Percentiles rank a stretch among this genome's conserved stretches.
These are phyloP conservation scores for Globodera rostochiensis DNA, from an alignment of 1,140 invertebrate genomes.

Conservation along the genomic window DNA sequence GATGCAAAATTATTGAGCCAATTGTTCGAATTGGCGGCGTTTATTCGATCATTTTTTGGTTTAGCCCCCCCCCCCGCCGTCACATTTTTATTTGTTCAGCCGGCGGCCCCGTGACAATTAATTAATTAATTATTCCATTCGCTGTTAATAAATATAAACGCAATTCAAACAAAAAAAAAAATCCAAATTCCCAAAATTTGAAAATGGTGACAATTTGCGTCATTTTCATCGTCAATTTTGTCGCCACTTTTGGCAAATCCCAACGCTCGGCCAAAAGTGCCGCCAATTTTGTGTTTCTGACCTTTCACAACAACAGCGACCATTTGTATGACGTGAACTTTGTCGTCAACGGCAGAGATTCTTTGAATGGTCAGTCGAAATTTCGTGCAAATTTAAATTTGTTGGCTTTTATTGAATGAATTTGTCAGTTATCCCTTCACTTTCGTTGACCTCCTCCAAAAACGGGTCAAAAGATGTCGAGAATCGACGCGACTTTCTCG, in stretches of 20 bases:
- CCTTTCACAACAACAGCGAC: conserved; percentile 8
- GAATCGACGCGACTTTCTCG: neutral
- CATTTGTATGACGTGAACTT: conserved; percentile 4
- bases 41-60: neutral
- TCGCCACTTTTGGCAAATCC: neutral
- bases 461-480: neutral
- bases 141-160: neutral
- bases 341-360: neutral
- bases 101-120: neutral
- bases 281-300: conserved; percentile 24
- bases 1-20: conserved; percentile 8
- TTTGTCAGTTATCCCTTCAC: too few relatives aligned
- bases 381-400: too few relatives aligned
- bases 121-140: neutral
- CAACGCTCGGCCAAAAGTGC: neutral
- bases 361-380: neutral
- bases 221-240: neutral
- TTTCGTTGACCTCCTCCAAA: neutral
- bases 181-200: neutral
- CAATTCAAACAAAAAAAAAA: neutral
- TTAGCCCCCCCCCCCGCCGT: neutral
- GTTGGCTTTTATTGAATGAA: too few relatives aligned
- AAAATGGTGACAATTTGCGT: neutral
- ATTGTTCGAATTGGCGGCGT: neutral
- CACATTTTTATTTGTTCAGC: neutral